phyloP scores from a whole-genome alignment of 2,797 vertebrate species.

The Pogonophryne albipinna region DNA sequence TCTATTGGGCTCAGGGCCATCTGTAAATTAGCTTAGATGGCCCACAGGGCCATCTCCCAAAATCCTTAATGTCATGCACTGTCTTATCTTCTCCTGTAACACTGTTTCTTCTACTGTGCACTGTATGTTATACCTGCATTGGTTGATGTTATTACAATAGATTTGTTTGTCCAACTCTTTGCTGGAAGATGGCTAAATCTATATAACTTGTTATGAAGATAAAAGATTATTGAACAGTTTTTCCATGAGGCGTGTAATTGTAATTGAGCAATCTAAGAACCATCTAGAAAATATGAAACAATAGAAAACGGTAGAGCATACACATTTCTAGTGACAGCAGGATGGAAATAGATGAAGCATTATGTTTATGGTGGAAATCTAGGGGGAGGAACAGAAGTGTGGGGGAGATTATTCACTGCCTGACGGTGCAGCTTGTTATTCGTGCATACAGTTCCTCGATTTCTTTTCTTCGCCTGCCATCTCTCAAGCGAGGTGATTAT shows the following conservation, averaged over 20 bases:
- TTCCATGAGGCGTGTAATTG: slow-evolving; percentile 5
- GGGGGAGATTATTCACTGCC: slow-evolving; percentile 63
- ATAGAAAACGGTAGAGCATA: slow-evolving; percentile 21
- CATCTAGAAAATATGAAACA: slow-evolving; percentile 15
- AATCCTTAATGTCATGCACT: too few relatives aligned
- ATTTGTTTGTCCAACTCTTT: not conserved
- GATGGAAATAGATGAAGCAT: slow-evolving; percentile 45
- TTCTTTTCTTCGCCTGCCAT: slow-evolving; percentile 50
- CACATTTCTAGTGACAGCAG: slow-evolving; percentile 8
- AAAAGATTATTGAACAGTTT: slow-evolving; percentile 24
- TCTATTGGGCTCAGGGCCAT: too few relatives aligned
- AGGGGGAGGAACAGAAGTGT: slow-evolving; percentile 61
- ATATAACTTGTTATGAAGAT: not conserved
- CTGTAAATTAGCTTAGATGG: too few relatives aligned
- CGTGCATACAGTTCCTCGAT: slow-evolving; percentile 62
- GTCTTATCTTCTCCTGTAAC: slow-evolving; percentile 13
- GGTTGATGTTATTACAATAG: slow-evolving; percentile 1
- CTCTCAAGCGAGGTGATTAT: slow-evolving; percentile 67
- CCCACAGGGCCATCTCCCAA: too few relatives aligned
- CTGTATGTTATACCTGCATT: not conserved
- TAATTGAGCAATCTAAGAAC: not conserved
- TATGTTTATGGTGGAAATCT: slow-evolving; percentile 43
- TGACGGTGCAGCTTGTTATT: slow-evolving; percentile 74
- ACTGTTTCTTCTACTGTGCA: slow-evolving; percentile 2
- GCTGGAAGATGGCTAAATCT: not conserved